Base-by-base conservation (phyloP, 2,888 invertebrate species). In the Zele albiditarsus region DNA sequence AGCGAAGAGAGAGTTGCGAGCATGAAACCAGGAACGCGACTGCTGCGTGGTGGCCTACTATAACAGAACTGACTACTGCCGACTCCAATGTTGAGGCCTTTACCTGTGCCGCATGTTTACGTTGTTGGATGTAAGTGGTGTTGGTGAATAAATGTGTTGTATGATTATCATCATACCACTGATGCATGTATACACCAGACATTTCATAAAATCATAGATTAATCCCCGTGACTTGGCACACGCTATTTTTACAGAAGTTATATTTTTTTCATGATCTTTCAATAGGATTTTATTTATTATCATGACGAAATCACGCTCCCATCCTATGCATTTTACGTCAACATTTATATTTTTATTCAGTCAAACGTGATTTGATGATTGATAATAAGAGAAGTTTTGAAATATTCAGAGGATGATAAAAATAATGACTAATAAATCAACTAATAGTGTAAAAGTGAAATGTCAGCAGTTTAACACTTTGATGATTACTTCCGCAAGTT, bases 61-160 rank as follows among this genome's bases (percentile, higher is more conserved):
- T 89, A 89, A 88, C 89, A 88, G 88, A 89, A 89, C 89, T 87
- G 84, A 87, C 88, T 89, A 87, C 89, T 87, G 87, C 88, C 85
- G 82, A 78, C 65, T 57, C 69, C 74, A 77, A 75, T 77, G 75
- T 80, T 77, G 82, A 81, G 84, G 84, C 85, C 84, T 85, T 87
- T 86, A 85, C 86, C 83, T 84, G 83, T 71, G 76, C 74, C 78
- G 78, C 80, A 53, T 31, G 63, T 73, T 67, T 71, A 42, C 27
- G 62, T 46, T 71, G 27, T 10, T 62, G 46, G 42, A 65, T 74
- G 33, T 69, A 65, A 53, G 23, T 70, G 63, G 62, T 57, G 65
- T 70, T 62, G 42, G 70, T 70, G 76, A 70, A 63, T 49, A 23
- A 63, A 53, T 49, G 31, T 63, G 14, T 10, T 27, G 27, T 16